A percentile compares a stretch with the other conserved stretches of the same genome.
Evolutionary conservation across 2,888 invertebrate species (phyloP).

Genomic region (Rhorus exstirpatorius): DNA sequence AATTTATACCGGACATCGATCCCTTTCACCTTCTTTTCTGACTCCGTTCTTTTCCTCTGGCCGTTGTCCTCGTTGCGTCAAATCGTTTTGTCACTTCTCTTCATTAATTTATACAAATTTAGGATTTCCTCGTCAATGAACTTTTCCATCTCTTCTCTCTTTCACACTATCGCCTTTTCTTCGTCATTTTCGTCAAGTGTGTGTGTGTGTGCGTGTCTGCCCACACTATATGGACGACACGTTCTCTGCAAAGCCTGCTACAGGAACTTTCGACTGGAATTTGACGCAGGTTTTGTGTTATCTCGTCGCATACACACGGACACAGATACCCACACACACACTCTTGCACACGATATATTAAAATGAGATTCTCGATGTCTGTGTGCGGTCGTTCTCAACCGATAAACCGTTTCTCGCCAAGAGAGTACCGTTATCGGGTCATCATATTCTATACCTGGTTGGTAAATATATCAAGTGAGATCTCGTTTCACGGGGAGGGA

Average conservation of each 20-base stretch:
- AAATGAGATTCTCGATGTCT: constrained; percentile 29
- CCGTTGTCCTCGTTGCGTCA: no score
- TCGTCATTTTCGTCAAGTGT: constrained; percentile 36
- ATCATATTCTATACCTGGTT: constrained; percentile 50
- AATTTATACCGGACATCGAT: background rate
- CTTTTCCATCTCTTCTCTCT: constrained; percentile 20
- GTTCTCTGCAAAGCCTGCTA: constrained; percentile 42
- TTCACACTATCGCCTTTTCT: constrained; percentile 32
- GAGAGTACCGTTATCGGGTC: constrained; percentile 80
- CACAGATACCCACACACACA: background rate
- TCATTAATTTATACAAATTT: constrained; percentile 13
- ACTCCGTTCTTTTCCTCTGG: background rate
- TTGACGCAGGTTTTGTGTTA: constrained; percentile 42
- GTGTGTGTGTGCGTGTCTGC: background rate
- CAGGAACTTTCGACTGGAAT: constrained; percentile 64
- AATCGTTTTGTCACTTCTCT: background rate
- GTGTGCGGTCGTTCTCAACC: constrained; percentile 56
- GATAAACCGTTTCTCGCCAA: constrained; percentile 78
- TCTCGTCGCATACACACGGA: background rate
- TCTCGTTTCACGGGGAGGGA: constrained; percentile 17
- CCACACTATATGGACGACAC: background rate
- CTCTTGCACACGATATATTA: constrained; percentile 20
- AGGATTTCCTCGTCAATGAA: constrained; percentile 19
- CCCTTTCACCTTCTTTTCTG: constrained; percentile 9
- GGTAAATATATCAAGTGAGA: constrained; percentile 16